Percentiles rank a stretch among this genome's conserved stretches.
phyloP scores from a whole-genome alignment of 2,113 vertebrate genomes.

The Podarcis cretensis region DNA sequence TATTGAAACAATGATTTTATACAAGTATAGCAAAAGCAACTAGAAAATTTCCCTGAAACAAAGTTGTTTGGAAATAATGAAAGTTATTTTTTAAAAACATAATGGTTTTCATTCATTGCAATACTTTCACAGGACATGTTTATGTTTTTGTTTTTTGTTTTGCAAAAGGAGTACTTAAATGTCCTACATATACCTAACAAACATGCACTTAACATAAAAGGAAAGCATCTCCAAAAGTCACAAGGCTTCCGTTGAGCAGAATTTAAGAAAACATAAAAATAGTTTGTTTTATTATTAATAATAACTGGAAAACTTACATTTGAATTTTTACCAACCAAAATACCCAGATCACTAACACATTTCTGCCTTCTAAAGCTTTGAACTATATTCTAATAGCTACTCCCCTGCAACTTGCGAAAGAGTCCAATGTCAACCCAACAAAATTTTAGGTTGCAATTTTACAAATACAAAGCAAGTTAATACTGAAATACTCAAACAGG shows the following conservation, averaged over 20 bases:
- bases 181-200: conserved; percentile 75
- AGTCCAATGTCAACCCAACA: conserved; percentile 51
- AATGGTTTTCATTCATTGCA: conserved; percentile 66
- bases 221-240: conserved; percentile 77
- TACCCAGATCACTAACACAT: conserved; percentile 60
- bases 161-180: conserved; percentile 67
- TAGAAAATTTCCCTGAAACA: conserved; percentile 82
- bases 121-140: conserved; percentile 74
- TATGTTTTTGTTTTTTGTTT: conserved; percentile 44
- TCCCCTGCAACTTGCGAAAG: conserved; percentile 51
- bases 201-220: conserved; percentile 65
- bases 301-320: conserved; percentile 70
- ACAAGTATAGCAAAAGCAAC: conserved; percentile 75
- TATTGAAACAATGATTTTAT: conserved; percentile 73
- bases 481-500: conserved; percentile 64
- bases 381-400: conserved; percentile 40
- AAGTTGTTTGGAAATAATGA: conserved; percentile 72
- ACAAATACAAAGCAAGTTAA: conserved; percentile 62
- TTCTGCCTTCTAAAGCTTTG: conserved; percentile 53
- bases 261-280: conserved; percentile 67
- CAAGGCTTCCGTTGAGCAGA: conserved; percentile 70
- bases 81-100: conserved; percentile 70
- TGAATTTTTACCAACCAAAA: conserved; percentile 59
- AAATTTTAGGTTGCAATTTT: conserved; percentile 67
- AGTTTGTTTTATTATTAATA: conserved; percentile 64